Percentiles rank a stretch among this genome's conserved stretches.
Evolutionary conservation across 2,888 invertebrate species (phyloP).

Genomic region (Eupithecia pulchellata): DNA sequence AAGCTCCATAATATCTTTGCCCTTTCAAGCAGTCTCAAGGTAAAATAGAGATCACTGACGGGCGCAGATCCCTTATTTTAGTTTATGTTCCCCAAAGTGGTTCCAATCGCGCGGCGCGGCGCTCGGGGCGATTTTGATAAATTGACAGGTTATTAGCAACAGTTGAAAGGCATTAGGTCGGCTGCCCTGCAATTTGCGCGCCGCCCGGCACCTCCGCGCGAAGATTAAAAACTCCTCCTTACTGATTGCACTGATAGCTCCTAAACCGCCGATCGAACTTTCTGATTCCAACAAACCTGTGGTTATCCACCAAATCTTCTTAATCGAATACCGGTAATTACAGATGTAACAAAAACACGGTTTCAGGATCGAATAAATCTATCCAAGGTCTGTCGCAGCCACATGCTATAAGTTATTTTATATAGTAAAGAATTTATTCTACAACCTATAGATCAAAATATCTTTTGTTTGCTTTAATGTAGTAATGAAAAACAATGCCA

Average conservation of each 20-base stretch:
- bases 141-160: slow-evolving; percentile 86
- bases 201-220: slow-evolving; percentile 74
- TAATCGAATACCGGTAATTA: slow-evolving; percentile 42
- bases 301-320: slow-evolving; percentile 38
- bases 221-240: slow-evolving; percentile 76
- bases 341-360: slow-evolving; percentile 35
- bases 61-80: slow-evolving; percentile 50
- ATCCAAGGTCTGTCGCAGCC: slow-evolving; percentile 5
- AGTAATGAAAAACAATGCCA: not conserved
- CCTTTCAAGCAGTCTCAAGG: slow-evolving; percentile 37
- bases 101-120: slow-evolving; percentile 62
- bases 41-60: slow-evolving; percentile 48
- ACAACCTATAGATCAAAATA: not conserved
- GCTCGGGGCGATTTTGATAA: slow-evolving; percentile 79
- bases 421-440: slow-evolving; percentile 6
- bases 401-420: slow-evolving; percentile 15
- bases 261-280: slow-evolving; percentile 56
- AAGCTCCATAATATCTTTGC: not conserved
- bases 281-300: slow-evolving; percentile 40
- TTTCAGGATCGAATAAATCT: slow-evolving; percentile 23
- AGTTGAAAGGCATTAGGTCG: slow-evolving; percentile 85
- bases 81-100: slow-evolving; percentile 62
- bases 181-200: slow-evolving; percentile 83
- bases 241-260: slow-evolving; percentile 74
- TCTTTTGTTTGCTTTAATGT: not conserved